phyloP scores from a whole-genome alignment of 64 coral and sea anemone species.

The Catalaphyllia jardinei region DNA sequence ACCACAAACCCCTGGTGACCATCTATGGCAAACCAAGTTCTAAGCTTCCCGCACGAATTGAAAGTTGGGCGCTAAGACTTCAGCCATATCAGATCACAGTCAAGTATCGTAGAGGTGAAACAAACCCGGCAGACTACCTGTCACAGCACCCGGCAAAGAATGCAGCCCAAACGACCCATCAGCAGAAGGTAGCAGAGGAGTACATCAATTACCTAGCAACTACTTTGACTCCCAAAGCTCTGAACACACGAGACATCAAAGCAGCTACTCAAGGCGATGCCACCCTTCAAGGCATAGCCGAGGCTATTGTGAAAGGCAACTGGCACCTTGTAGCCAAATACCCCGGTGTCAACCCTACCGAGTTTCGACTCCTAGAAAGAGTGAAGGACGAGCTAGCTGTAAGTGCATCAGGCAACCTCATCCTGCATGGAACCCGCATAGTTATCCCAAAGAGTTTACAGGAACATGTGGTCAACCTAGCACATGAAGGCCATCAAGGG shows the following conservation, averaged over 20 bases:
- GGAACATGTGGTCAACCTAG: not conserved
- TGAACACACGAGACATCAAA: constrained; percentile 38
- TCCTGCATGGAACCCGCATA: constrained; percentile 10
- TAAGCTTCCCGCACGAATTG: constrained; percentile 47
- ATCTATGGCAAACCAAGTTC: constrained; percentile 56
- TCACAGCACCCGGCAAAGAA: constrained; percentile 41
- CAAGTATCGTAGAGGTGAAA: constrained; percentile 46
- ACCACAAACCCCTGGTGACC: constrained; percentile 53
- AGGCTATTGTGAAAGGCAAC: constrained; percentile 5
- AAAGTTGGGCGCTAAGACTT: constrained; percentile 58
- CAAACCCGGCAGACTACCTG: constrained; percentile 62
- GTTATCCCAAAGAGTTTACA: constrained; percentile 7
- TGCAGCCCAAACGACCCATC: constrained; percentile 9
- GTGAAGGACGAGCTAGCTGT: constrained; percentile 28
- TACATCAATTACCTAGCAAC: constrained; percentile 38
- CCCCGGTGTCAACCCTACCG: not conserved
- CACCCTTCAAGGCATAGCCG: constrained; percentile 49
- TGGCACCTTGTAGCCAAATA: constrained; percentile 3
- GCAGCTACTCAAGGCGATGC: constrained; percentile 25
- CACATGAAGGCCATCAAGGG: constrained; percentile 16
- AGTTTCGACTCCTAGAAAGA: constrained; percentile 31
- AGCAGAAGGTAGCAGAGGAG: constrained; percentile 65
- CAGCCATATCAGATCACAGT: constrained; percentile 58
- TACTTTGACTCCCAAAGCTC: constrained; percentile 51
- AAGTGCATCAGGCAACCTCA: constrained; percentile 10